Evolutionary conservation across 2,888 invertebrate species (phyloP).

Genomic region (Tipula confusa): DNA sequence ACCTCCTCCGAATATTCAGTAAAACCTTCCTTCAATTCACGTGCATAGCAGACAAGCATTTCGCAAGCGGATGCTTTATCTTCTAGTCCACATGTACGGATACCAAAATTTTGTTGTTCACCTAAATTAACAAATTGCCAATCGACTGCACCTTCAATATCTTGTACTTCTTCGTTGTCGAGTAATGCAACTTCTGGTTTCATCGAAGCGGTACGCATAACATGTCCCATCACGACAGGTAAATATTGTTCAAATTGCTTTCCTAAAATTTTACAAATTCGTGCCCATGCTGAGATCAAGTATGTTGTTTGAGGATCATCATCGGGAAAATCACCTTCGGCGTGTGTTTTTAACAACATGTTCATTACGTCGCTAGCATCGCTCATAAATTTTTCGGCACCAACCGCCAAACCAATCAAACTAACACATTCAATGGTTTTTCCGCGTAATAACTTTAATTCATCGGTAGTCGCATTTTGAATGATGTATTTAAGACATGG

Average conservation of each 20-base stretch:
- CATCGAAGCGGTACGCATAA: constrained; percentile 79
- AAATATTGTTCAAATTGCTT: constrained; percentile 83
- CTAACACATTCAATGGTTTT: constrained; percentile 99
- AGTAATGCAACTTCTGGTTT: constrained; percentile 85
- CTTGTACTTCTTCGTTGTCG: constrained; percentile 76
- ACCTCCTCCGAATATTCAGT: constrained; percentile 64
- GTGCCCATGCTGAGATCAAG: constrained; percentile 97
- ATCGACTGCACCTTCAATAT: constrained; percentile 74
- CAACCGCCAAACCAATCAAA: constrained; percentile 86
- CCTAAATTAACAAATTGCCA: constrained; percentile 89
- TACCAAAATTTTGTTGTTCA: constrained; percentile 88
- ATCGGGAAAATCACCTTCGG: constrained; percentile 78
- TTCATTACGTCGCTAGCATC: constrained; percentile 97
- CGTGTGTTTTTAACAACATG: constrained; percentile 83
- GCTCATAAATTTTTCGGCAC: constrained; percentile 75
- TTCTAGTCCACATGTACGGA: constrained; percentile 81
- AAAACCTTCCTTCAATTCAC: constrained; percentile 77
- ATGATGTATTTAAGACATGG: constrained; percentile 97
- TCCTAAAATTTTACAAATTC: constrained; percentile 89
- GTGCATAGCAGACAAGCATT: constrained; percentile 88
- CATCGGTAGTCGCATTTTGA: constrained; percentile 82
- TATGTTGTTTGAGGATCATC: constrained; percentile 97
- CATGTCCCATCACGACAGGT: constrained; percentile 85
- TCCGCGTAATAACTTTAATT: constrained; percentile 86
- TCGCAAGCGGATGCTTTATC: constrained; percentile 92